Conservation (phyloP, 2,113 vertebrate genomes). For the Leptodactylus fuscus region DNA sequence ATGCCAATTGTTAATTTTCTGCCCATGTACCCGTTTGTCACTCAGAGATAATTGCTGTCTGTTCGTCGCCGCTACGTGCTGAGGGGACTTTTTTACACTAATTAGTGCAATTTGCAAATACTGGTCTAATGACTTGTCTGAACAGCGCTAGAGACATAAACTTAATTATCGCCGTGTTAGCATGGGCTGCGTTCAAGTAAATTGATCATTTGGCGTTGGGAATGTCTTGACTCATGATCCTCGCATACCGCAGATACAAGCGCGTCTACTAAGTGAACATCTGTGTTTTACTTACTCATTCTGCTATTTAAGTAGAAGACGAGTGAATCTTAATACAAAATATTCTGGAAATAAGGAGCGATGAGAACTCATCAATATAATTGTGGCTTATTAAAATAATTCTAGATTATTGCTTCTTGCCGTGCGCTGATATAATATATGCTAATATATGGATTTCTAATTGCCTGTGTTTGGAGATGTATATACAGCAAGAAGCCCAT, state of each 20-base stretch:
- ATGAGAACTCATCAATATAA: background rate
- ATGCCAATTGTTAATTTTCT: background rate
- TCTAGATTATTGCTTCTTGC: background rate
- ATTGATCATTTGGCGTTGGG: slow-evolving; percentile 24
- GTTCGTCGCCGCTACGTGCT: slow-evolving; percentile 1
- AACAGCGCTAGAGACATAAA: slow-evolving; percentile 18
- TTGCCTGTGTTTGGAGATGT: background rate
- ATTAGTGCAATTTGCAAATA: slow-evolving; percentile 45
- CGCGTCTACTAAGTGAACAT: slow-evolving; percentile 43
- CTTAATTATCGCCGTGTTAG: slow-evolving; percentile 34
- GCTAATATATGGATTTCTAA: slow-evolving; percentile 28
- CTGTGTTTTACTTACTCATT: slow-evolving; percentile 33
- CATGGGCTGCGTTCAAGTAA: background rate
- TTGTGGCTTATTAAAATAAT: slow-evolving; percentile 9
- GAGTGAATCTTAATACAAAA: slow-evolving; percentile 21
- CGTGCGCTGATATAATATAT: background rate
- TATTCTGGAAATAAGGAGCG: background rate
- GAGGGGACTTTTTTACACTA: slow-evolving; percentile 34
- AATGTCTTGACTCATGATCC: slow-evolving; percentile 44
- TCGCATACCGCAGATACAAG: background rate
- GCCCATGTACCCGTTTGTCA: slow-evolving; percentile 42
- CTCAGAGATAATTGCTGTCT: slow-evolving; percentile 8
- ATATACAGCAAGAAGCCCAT: background rate
- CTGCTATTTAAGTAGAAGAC: slow-evolving; percentile 5
- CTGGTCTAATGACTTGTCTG: slow-evolving; percentile 36